Percentiles rank a stretch among this genome's conserved stretches.
phyloP scores from a whole-genome alignment of 2,113 vertebrate genomes.

The Rhinolophus sinicus region DNA sequence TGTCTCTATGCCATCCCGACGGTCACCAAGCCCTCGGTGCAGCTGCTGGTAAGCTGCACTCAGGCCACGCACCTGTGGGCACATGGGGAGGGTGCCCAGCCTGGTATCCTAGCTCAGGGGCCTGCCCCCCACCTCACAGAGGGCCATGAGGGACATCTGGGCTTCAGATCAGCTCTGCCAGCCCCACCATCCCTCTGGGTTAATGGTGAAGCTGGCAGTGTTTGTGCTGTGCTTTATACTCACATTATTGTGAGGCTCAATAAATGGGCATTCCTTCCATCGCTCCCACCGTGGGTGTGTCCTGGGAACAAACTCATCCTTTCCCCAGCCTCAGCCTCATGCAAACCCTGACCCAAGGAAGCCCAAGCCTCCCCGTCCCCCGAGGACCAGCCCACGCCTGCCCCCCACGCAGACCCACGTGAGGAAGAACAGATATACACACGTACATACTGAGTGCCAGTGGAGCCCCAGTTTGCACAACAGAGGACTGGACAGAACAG shows the following conservation, averaged over 20 bases:
- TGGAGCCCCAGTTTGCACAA: too few species aligned
- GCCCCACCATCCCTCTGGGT: fast-evolving
- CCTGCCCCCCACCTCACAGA: background rate
- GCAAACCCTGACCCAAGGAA: background rate
- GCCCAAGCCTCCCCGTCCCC: background rate
- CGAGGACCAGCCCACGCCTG: fast-evolving
- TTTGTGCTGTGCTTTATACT: background rate
- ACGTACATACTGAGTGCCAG: fast-evolving
- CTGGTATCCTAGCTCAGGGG: background rate
- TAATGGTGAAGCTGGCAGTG: background rate
- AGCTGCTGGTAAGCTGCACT: conserved; percentile 90
- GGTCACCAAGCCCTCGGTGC: conserved; percentile 90
- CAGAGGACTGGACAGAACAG: fast-evolving
- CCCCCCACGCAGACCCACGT: background rate
- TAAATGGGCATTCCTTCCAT: background rate
- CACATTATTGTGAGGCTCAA: background rate
- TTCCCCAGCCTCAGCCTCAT: background rate
- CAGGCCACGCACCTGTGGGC: fast-evolving
- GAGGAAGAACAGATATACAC: background rate
- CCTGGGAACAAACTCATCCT: background rate
- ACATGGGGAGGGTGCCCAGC: background rate
- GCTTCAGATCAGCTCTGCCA: too few species aligned
- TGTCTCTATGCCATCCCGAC: conserved; percentile 91
- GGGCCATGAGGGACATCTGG: background rate
- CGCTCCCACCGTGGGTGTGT: background rate